Evolutionary conservation across 1,140 invertebrate genomes (phyloP).

Genomic region (Camponotus vicinus): DNA sequence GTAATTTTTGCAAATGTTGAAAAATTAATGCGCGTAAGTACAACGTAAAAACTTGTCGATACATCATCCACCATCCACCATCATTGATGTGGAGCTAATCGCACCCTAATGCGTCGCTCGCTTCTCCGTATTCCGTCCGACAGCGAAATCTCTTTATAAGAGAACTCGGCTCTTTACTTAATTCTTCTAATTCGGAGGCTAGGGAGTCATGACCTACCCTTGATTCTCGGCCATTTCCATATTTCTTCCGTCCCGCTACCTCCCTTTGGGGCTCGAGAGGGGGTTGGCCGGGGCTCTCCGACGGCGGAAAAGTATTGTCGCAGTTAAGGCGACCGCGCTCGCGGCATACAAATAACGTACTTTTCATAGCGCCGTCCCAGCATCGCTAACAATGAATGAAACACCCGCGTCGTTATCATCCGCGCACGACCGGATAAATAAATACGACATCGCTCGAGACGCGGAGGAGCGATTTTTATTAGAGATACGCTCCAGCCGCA

Average conservation of each 20-base stretch:
- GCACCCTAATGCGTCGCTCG: background rate
- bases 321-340: slow-evolving; percentile 41
- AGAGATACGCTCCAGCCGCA: slow-evolving; percentile 38
- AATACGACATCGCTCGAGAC: slow-evolving; percentile 56
- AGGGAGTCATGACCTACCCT: slow-evolving; percentile 48
- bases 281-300: background rate
- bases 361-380: slow-evolving; percentile 50
- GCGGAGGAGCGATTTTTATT: slow-evolving; percentile 38
- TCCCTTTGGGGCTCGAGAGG: background rate
- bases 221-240: slow-evolving; percentile 60
- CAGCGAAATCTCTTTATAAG: slow-evolving; percentile 47
- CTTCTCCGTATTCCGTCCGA: slow-evolving; percentile 13
- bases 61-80: background rate
- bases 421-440: slow-evolving; percentile 62
- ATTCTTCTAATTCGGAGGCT: slow-evolving; percentile 60
- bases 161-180: slow-evolving; percentile 50
- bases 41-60: slow-evolving; percentile 1
- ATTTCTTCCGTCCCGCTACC: slow-evolving; percentile 49
- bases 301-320: slow-evolving; percentile 55
- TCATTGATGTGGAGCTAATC: slow-evolving; percentile 11
- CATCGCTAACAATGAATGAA: slow-evolving; percentile 57
- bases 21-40: background rate
- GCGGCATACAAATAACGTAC: slow-evolving; percentile 58
- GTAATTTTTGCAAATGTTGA: background rate
- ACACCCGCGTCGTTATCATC: slow-evolving; percentile 51